Evolutionary conservation across 2,888 invertebrate genomes (phyloP), one percentile per base, ranked within the genome.

Genomic region (Nomada flava): DNA sequence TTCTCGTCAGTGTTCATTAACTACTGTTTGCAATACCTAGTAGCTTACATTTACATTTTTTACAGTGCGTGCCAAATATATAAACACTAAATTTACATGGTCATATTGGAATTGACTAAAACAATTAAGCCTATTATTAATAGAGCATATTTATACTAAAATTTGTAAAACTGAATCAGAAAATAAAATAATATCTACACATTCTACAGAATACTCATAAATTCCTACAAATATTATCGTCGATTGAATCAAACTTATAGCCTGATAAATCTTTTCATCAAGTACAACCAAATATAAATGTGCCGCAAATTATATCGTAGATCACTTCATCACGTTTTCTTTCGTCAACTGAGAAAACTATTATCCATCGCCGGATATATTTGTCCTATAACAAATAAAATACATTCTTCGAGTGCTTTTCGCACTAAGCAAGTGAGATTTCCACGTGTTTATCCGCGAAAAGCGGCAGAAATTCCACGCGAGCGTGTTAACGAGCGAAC

Each of bases 401-500:
- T 5, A 26, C 42, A 20, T 53, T 7, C 9, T 0, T 1, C 15
- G 42, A 36, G 36, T 0, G 36, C 36, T 15, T 23, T 80, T 80
- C 59, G 13, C 55, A 2, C 29, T 29, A 60, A 2, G 36, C n/a
- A 7, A 53, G 70, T 47, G 57, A 44, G n/a, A 42, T 71, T 52
- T 62, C 42, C 29, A 60, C 50, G 47, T 60, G 63, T n/a, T 23
- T 26, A 2, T 1, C n/a, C 29, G 44, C 15, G 18, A 65, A 67
- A 71, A 55, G 26, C 55, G 47, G 53, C 4, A 59, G 75, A 75
- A 69, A 55, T 55, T 52, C 7, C 67, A 36, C 62, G 79, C 42
- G 53, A 77, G 20, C 44, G 60, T 63, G 73, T 23, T 73, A 80
- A 81, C 80, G 72, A 79, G 50, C 55, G 1, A 3, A 60, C 82